Conservation (phyloP, 2,797 vertebrate species). For the Acanthurus tractus region DNA sequence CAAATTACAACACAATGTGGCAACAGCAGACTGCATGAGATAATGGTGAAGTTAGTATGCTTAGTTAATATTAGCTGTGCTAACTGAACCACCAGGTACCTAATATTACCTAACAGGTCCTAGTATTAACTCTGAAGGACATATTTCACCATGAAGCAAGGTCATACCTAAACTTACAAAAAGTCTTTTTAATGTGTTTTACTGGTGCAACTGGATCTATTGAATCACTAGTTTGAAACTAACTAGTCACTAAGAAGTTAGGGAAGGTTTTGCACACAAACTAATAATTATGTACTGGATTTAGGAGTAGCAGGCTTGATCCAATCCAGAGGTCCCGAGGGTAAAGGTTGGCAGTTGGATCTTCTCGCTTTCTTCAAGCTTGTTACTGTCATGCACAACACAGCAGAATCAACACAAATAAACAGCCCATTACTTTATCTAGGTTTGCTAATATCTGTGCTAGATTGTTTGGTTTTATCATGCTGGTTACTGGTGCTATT, state of each 20-base stretch:
- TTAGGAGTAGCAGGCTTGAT: not conserved
- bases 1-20: too few species aligned
- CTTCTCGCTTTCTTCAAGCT: conserved; percentile 1
- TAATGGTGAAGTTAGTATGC: too few species aligned
- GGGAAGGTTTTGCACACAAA: not conserved
- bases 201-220: not conserved
- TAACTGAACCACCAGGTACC: too few species aligned
- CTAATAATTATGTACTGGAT: not conserved
- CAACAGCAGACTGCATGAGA: too few species aligned
- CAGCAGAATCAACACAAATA: conserved; percentile 9
- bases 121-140: not conserved
- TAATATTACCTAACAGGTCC: too few species aligned
- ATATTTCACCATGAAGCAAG: not conserved
- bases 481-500: not conserved
- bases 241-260: not conserved
- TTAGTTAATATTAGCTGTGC: too few species aligned
- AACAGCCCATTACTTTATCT: not conserved
- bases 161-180: not conserved
- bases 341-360: not conserved
- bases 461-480: not conserved
- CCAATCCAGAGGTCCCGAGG: not conserved
- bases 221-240: conserved; percentile 5
- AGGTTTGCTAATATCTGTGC: not conserved
- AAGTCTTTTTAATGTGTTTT: not conserved
- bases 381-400: not conserved